Base-by-base conservation (phyloP, 2,113 vertebrate genomes). In the Maccullochella peelii region DNA sequence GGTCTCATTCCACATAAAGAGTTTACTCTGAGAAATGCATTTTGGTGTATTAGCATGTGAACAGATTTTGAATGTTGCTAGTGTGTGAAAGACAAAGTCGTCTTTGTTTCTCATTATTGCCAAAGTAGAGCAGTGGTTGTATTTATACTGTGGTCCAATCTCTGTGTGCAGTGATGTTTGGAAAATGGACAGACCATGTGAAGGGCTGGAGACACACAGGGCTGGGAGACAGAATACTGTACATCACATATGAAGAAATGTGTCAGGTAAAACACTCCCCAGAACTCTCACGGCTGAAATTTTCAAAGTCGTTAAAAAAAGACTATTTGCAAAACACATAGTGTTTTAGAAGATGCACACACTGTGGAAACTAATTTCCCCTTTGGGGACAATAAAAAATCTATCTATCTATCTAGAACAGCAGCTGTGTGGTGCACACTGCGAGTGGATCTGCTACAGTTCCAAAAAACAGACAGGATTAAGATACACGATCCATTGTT, bases 121-220 rank as follows among this genome's bases (percentile, higher is more conserved):
- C 6, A 25, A 47, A 15, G 47, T 3, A 47, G 3, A 61, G 16
- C 21, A 36, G 23, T 49, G 5, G 5, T 7, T 54, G 9, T 4
- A n/a, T 71, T 54, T 18, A 57, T 21, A 20, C 33, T 70, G 59
- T 55, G 8, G 8, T 66, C 5, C 6, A 25, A 47, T 58, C 18
- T 89, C 20, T 25, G 8, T 81, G 55, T 86, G 40, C 73, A 96
- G 95, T 95, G 59, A 0, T 95, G 57, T 95, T 95, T 87, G 96
- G 96, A 61, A 96, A 96, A 88, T 96, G 96, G 96, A 95, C 94
- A 0, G 94, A 96, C 30, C 95, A 96, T 12, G 55, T 96, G 55
- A 96, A 94, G 88, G 90, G 95, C 80, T 96, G 96, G 96, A 94
- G 40, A 79, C 72, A 88, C 14, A 7, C 86, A 0, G 87, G 94